Base-by-base conservation (phyloP, 1,140 invertebrate genomes). In the Heliconius hewitsoni region DNA sequence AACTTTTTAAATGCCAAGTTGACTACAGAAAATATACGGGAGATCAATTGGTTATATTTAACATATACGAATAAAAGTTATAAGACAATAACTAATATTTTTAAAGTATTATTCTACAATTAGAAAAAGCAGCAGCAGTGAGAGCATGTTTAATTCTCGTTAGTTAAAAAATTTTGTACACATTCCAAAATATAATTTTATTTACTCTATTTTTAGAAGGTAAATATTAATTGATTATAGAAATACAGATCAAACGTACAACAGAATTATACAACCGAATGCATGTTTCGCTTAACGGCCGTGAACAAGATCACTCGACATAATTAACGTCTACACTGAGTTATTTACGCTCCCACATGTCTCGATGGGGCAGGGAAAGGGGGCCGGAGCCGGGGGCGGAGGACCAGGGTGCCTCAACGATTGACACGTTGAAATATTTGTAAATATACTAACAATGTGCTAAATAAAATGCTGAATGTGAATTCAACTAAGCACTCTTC, bases 291-390 rank as follows among this genome's bases (percentile, higher is more conserved):
- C 60, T 66, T 72, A 72, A 72, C 80, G 79, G 77, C 71, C 86
- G 84, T 83, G 82, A 83, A 85, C 87, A 86, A 87, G 86, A 87
- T 87, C 86, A 86, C 86, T 89, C 86, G 81, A 86, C 84, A 83
- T 88, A 89, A 90, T 90, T 89, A 90, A 89, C 85, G 87, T 85
- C 78, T 77, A 42, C 71, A 71, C 37, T 71, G 71, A 71, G 71
- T 91, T 93, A 92, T 93, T 93, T 91, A 91, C 90, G 85, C 86
- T 87, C 91, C 90, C 91, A 89, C 90, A 94, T 94, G 84, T 87
- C 91, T 89, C 86, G 8, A 52, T 52, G 50, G 18, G 18, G 18
- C 16, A 18, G 50, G 18, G 50, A 18, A 19, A 16, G 13, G 16
- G 46, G 46, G 2, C 11, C 13, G 46, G 46, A 1, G 30, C 30